Conservation (phyloP, 2,888 invertebrate genomes). For the Meganola albula region DNA sequence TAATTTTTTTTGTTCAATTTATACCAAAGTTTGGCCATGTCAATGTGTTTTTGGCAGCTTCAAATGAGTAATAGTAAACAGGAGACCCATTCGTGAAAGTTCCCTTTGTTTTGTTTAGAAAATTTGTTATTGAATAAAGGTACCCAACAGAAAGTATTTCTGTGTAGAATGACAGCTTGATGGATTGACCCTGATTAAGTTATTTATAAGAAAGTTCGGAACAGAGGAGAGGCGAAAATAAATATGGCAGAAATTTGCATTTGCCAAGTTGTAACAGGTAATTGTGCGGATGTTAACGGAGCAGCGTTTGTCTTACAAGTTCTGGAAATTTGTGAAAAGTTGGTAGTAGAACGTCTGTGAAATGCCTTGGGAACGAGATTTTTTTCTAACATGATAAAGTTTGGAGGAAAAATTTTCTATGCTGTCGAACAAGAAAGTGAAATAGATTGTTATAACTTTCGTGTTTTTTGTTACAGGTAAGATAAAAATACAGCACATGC, state of each 20-base stretch:
- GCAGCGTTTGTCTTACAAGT: constrained; percentile 33
- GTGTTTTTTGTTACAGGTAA: constrained; percentile 18
- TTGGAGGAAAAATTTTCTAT: constrained; percentile 24
- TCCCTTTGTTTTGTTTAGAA: constrained; percentile 38
- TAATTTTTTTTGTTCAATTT: constrained; percentile 16
- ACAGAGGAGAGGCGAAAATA: constrained; percentile 31
- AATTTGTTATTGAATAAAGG: constrained; percentile 38
- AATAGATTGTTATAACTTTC: constrained; percentile 18
- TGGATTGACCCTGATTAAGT: constrained; percentile 47
- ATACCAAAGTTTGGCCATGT: constrained; percentile 19
- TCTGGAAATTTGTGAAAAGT: constrained; percentile 32
- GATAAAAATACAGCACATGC: constrained; percentile 6
- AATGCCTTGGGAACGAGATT: constrained; percentile 29
- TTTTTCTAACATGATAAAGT: constrained; percentile 29
- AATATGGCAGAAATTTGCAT: constrained; percentile 32
- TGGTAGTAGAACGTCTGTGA: constrained; percentile 25
- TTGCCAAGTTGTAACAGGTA: constrained; percentile 28
- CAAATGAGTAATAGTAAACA: constrained; percentile 45
- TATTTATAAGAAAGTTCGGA: constrained; percentile 33
- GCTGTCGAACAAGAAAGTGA: constrained; percentile 16
- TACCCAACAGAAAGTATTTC: constrained; percentile 37
- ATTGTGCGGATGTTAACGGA: constrained; percentile 31
- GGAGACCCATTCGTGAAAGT: constrained; percentile 37
- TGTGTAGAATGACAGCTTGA: constrained; percentile 45
- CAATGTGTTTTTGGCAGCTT: constrained; percentile 34